Base-by-base conservation (phyloP, 2,888 invertebrate genomes). In the Pterostichus niger region DNA sequence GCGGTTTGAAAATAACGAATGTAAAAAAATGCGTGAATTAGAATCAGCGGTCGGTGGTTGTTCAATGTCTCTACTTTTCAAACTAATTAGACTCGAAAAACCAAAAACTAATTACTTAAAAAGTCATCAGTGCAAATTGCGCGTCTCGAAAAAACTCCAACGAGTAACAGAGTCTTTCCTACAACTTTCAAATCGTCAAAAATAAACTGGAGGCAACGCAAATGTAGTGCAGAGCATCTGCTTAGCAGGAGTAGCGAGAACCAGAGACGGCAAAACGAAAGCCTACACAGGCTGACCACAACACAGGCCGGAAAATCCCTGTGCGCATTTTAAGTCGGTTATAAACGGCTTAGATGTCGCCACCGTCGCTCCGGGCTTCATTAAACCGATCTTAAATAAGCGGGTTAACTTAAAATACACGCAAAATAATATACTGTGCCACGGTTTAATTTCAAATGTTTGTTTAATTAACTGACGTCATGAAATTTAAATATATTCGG, bases 101-200 rank as follows among this genome's bases (percentile, higher is more conserved):
- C 82, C 46, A 31, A 82, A 82, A 82, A 82, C 56, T 82, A 82
- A 82, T 82, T 82, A 82, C 82, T 82, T 82, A 82, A 82, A 82
- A 82, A 82, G 82, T 75, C 75, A 82, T 82, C 75, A 61, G 82
- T 75, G 56, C 71, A 75, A 82, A 75, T 82, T 75, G 75, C 71
- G 35, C 15, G n/a, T 13, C 52, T n/a, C 10, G 24, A 75, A 52
- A 24, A 49, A 75, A 75, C 49, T n/a, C 49, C 49, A 64, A 44
- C 44, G 46, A 15, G 35, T 52, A 75, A 52, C 49, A 75, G 52
- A 75, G 52, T 52, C 49, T 33, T 52, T 3, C 75, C 11, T 7
- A 6, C n/a, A 75, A 75, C 52, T 52, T 75, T 52, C 52, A 52
- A 75, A 75, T 52, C 52, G 49, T 52, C 49, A 75, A 75, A 73